These are phyloP conservation scores for Siderastrea radians DNA, from an alignment of 92 coral and sea anemone species.

Conservation along the genomic window DNA sequence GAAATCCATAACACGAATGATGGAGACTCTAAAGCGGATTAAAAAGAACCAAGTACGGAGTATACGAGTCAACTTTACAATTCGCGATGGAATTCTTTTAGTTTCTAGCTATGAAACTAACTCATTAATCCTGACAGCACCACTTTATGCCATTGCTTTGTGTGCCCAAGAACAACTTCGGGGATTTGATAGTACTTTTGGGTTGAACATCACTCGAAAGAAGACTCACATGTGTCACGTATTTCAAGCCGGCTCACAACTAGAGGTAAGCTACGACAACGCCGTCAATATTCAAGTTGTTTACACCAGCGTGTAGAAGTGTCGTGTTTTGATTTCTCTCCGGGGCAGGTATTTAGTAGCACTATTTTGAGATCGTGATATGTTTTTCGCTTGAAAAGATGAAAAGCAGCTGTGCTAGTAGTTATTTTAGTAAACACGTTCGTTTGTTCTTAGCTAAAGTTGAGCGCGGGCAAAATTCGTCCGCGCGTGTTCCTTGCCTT, in stretches of 20 bases:
- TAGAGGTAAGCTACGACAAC: constrained; percentile 82
- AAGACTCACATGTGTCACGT: constrained; percentile 96
- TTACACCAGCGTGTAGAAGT: constrained; percentile 31
- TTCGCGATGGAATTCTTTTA: constrained; percentile 92
- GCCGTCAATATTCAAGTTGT: constrained; percentile 43
- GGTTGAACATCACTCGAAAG: constrained; percentile 92
- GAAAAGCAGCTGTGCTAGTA: constrained; percentile 17
- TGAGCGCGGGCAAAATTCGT: background rate
- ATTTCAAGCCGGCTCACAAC: constrained; percentile 95
- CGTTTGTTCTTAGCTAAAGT: background rate
- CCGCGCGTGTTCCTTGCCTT: background rate
- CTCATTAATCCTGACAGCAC: constrained; percentile 92
- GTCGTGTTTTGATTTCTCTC: constrained; percentile 38
- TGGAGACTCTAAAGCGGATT: constrained; percentile 94
- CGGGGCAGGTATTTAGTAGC: constrained; percentile 23
- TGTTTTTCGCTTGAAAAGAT: constrained; percentile 6
- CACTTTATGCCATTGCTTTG: constrained; percentile 95
- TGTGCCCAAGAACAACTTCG: constrained; percentile 98
- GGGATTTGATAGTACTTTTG: constrained; percentile 94
- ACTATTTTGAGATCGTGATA: constrained; percentile 21
- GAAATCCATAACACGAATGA: constrained; percentile 89
- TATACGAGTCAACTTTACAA: constrained; percentile 90
- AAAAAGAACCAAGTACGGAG: constrained; percentile 89
- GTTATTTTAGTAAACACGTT: constrained; percentile 2
- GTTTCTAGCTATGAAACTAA: constrained; percentile 86